Evolutionary conservation across 1,140 invertebrate genomes (phyloP).

Genomic region (Anoplophora glabripennis): DNA sequence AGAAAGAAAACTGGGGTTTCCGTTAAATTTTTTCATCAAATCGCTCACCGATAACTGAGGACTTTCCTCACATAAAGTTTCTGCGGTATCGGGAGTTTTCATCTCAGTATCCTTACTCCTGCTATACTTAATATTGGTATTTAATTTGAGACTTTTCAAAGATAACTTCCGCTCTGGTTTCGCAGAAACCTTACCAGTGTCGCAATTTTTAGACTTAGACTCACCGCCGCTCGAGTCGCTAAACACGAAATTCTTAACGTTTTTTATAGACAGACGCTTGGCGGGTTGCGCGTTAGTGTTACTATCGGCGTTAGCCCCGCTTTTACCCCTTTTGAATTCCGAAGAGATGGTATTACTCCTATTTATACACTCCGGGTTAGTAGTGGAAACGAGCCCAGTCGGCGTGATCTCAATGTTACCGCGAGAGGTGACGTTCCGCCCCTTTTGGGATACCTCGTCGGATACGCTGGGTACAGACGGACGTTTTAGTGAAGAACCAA

Average conservation of each 20-base stretch:
- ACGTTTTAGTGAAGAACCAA: conserved; percentile 29
- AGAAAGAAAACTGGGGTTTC: not conserved
- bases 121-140: conserved; percentile 34
- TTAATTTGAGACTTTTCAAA: conserved; percentile 49
- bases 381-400: conserved; percentile 66
- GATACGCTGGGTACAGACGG: conserved; percentile 28
- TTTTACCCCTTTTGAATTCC: not conserved
- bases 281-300: too few species aligned
- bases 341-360: conserved; percentile 45
- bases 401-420: conserved; percentile 62
- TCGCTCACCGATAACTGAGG: conserved; percentile 36
- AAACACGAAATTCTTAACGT: not conserved
- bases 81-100: conserved; percentile 35
- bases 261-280: not conserved
- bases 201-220: conserved; percentile 9
- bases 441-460: conserved; percentile 4
- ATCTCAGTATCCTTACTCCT: conserved; percentile 19
- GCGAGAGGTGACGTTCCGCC: conserved; percentile 16
- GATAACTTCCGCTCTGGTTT: conserved; percentile 25
- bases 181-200: too few species aligned
- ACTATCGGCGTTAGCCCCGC: too few species aligned
- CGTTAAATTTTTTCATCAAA: conserved; percentile 37
- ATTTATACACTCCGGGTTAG: conserved; percentile 61
- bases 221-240: not conserved
- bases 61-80: conserved; percentile 26